A percentile compares a stretch with the other conserved stretches of the same genome.
phyloP scores from a whole-genome alignment of 2,888 invertebrate genomes.

The Molorchus minor region DNA sequence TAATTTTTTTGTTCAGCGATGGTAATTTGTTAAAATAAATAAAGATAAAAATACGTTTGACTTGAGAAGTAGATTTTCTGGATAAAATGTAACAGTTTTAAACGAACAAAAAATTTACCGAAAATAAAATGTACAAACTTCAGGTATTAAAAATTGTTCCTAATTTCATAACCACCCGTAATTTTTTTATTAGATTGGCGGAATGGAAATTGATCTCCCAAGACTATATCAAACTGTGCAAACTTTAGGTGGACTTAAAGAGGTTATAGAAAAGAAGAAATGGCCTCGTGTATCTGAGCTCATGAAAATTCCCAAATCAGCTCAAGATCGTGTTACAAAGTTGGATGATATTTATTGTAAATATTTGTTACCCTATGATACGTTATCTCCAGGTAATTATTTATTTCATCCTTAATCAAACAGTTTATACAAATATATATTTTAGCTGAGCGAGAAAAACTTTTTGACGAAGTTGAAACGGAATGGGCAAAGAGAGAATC shows the following conservation, averaged over 20 bases:
- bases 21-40: too few relatives aligned
- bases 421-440: slow-evolving; percentile 5
- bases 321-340: slow-evolving; percentile 82
- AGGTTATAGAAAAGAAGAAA: slow-evolving; percentile 86
- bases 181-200: slow-evolving; percentile 86
- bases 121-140: too few relatives aligned
- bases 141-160: too few relatives aligned
- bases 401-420: slow-evolving; percentile 44
- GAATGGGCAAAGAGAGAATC: slow-evolving; percentile 77
- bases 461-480: slow-evolving; percentile 77
- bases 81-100: too few relatives aligned
- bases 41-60: too few relatives aligned
- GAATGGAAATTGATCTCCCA: slow-evolving; percentile 90
- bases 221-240: slow-evolving; percentile 87
- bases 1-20: slow-evolving; percentile 43
- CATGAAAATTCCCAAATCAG: slow-evolving; percentile 84
- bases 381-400: slow-evolving; percentile 72
- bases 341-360: slow-evolving; percentile 91
- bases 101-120: too few relatives aligned
- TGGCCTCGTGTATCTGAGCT: slow-evolving; percentile 90
- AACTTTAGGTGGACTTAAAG: slow-evolving; percentile 83
- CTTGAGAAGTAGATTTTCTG: too few relatives aligned
- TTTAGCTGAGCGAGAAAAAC: slow-evolving; percentile 76
- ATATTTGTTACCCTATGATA: slow-evolving; percentile 89
- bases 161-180: too few relatives aligned